Percentiles rank a stretch among this genome's conserved stretches.
Conservation (phyloP, 2,797 vertebrate species). For the Prunella strophiata region DNA sequence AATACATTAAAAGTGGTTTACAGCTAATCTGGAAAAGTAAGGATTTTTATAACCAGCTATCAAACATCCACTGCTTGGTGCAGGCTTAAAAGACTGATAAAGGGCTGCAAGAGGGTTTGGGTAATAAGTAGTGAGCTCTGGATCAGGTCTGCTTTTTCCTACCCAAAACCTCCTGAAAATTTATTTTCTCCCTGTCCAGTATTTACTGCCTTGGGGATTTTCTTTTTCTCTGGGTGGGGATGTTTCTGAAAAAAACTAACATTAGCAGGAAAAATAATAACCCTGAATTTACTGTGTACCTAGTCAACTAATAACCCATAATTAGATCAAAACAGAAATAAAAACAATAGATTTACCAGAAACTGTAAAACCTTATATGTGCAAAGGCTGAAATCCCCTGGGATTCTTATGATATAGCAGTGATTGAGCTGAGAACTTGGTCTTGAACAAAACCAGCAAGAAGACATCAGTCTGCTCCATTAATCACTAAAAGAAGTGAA, state of each 20-base stretch:
- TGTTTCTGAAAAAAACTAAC: not conserved
- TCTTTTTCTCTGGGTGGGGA: not conserved
- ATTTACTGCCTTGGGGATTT: not conserved
- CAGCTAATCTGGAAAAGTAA: conserved; percentile 23
- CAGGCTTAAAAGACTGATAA: conserved; percentile 20
- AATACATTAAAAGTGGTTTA: conserved; percentile 43
- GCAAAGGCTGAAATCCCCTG: not conserved
- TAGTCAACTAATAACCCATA: not conserved
- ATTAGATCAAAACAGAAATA: not conserved
- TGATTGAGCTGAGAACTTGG: not conserved
- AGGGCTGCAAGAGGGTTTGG: not conserved
- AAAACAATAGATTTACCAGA: not conserved
- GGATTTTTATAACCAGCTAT: conserved; percentile 22
- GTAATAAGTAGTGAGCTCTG: not conserved
- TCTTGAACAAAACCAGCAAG: not conserved
- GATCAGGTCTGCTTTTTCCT: not conserved
- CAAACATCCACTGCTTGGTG: not conserved
- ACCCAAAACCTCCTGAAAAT: not conserved
- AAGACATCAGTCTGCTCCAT: not conserved
- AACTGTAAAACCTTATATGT: not conserved
- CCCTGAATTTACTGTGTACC: not conserved
- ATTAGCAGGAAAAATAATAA: not conserved
- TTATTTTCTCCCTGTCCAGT: not conserved
- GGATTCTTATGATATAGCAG: not conserved
- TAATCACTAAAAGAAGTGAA: not conserved